Base-by-base conservation (phyloP, 2,888 invertebrate genomes). In the Rhamphomyia laevipes region DNA sequence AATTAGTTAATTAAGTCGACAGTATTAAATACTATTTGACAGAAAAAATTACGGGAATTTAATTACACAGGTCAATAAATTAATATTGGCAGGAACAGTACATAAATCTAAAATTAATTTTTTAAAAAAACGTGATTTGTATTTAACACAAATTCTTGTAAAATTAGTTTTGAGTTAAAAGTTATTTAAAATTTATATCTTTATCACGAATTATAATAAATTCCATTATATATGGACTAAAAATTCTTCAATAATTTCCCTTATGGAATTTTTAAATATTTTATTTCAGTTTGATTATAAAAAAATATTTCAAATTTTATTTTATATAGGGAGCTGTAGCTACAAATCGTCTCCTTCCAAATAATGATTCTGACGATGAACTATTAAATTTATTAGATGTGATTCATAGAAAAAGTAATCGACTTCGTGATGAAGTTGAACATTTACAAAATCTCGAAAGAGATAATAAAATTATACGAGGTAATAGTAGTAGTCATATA, bases 381-480 rank as follows among this genome's bases (percentile, higher is more conserved):
- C 73, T 91, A 46, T 86, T 87, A 82, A 86, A 86, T 61, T 75
- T 91, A 43, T 75, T 91, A 59, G 90, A 91, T 67, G 84, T 88
- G 62, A 90, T 91, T 61, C 88, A 90, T 63, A 77, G 85, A 51
- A 87, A 83, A 61, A 80, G 89, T 58, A 74, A 80, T 60, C 75
- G 79, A 45, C 73, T 82, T 61, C 78, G 81, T 51, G 82, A 82
- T 59, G 86, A 83, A 65, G 82, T 78, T 44, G 81, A 81, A 58
- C 74, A 78, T 56, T 70, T 84, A 55, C 82, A 84, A 55, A 66
- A 59, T 51, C 63, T 66, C 51, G 68, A 68, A 51, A 65, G 65
- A 13, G 62, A 63, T 46, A 64, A 65, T 50, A 35, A 35, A 35
- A n/a, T 35, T 13, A 48, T 57, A 43, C 55, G 54, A 10, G 50